Percentiles rank a stretch among this genome's conserved stretches.
Conservation (phyloP, 2,888 invertebrate species). For the Caenorhabditis sp. region DNA sequence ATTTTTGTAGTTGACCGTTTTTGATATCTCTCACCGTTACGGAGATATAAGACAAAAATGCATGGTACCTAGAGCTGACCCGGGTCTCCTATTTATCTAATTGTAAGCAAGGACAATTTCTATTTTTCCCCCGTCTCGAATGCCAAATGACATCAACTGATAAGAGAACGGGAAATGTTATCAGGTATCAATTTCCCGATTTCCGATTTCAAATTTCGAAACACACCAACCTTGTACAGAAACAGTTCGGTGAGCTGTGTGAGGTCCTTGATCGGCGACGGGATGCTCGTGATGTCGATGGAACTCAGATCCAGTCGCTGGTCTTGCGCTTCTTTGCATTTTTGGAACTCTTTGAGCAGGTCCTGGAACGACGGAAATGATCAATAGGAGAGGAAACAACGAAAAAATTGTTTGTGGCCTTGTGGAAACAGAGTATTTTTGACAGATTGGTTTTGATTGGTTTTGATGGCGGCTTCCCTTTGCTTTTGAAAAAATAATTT, state of each 20-base stretch:
- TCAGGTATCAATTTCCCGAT: conserved; percentile 86
- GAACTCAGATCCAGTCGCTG: conserved; percentile 81
- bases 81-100: too few relatives aligned
- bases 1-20: too few relatives aligned
- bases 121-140: not conserved
- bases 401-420: too few relatives aligned
- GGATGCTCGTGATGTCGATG: conserved; percentile 90
- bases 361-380: conserved; percentile 72
- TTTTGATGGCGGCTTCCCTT: too few relatives aligned
- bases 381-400: too few relatives aligned
- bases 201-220: too few relatives aligned
- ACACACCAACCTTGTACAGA: conserved; percentile 89
- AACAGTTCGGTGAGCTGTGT: conserved; percentile 95
- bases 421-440: too few relatives aligned
- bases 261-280: conserved; percentile 90
- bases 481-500: too few relatives aligned
- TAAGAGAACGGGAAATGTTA: conserved; percentile 85
- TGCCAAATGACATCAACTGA: not conserved
- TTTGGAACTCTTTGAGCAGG: conserved; percentile 79
- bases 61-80: too few relatives aligned
- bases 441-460: too few relatives aligned
- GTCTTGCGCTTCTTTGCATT: conserved; percentile 79
- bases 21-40: too few relatives aligned
- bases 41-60: too few relatives aligned
- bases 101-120: not conserved